These are phyloP conservation scores for Octopus sinensis DNA, from an alignment of 1,140 invertebrate species.

Conservation along the genomic window DNA sequence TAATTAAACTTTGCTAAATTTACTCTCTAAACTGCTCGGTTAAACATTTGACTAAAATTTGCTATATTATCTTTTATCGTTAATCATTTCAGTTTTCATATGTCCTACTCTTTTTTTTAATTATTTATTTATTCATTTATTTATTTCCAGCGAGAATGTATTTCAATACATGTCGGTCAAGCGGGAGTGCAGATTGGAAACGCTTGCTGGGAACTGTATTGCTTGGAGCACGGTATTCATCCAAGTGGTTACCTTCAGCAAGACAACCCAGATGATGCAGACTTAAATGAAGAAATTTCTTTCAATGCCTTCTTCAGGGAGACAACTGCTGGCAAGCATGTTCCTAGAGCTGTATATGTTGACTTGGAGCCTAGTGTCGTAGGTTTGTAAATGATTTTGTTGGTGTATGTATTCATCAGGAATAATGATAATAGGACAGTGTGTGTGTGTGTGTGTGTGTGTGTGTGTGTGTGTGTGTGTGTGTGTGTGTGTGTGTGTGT, in stretches of 20 bases:
- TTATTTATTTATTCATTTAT: not conserved
- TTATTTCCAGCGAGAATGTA: conserved; percentile 67
- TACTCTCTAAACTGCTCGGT: not conserved
- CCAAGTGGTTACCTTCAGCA: conserved; percentile 69
- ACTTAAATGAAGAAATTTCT: conserved; percentile 59
- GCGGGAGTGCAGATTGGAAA: conserved; percentile 88
- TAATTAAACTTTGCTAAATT: not conserved
- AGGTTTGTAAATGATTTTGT: conserved; percentile 60
- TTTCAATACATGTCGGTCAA: conserved; percentile 84
- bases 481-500: not conserved
- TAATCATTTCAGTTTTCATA: not conserved
- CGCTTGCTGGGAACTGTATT: conserved; percentile 75
- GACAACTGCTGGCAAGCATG: conserved; percentile 75
- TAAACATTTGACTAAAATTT: not conserved
- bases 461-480: not conserved
- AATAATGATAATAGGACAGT: not conserved
- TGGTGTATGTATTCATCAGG: not conserved
- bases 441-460: conserved; percentile 3
- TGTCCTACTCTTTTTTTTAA: not conserved
- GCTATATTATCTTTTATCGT: not conserved
- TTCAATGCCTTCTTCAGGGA: conserved; percentile 63
- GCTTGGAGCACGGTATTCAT: conserved; percentile 79
- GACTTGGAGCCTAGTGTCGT: conserved; percentile 86
- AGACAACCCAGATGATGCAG: conserved; percentile 34
- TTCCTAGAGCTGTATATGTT: conserved; percentile 78